Conservation (phyloP, 2,888 invertebrate species). For the Caenorhabditis becei region DNA sequence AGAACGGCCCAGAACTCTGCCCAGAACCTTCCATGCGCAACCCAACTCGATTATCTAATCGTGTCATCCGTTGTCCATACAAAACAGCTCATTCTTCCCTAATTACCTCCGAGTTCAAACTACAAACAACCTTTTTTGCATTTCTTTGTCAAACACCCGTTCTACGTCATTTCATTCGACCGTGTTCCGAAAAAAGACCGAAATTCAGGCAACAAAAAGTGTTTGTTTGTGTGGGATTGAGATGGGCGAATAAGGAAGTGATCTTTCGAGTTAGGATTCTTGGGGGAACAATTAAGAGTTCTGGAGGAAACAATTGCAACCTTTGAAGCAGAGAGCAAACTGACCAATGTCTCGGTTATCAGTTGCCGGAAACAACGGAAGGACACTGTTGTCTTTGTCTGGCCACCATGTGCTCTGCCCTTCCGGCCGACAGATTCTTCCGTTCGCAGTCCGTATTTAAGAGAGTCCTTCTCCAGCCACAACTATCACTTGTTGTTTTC, state of each 20-base stretch:
- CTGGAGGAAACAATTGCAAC: no score
- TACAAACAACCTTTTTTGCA: constrained; percentile 1
- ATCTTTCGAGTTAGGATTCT: neutral
- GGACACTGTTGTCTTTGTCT: constrained; percentile 6
- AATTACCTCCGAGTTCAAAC: constrained; percentile 1
- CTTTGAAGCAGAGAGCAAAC: no score
- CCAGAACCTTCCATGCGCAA: neutral
- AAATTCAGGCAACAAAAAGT: constrained; percentile 6
- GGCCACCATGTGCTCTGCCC: neutral
- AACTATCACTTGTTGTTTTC: neutral
- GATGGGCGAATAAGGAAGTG: neutral
- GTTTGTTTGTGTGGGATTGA: neutral
- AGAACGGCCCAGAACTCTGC: no score
- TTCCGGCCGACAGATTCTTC: constrained; percentile 6
- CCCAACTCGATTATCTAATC: neutral
- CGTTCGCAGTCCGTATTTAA: neutral
- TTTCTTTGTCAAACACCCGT: neutral
- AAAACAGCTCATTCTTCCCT: neutral
- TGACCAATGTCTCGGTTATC: neutral
- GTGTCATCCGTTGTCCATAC: neutral
- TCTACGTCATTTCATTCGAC: neutral
- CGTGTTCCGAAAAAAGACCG: neutral
- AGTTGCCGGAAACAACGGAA: constrained; percentile 7
- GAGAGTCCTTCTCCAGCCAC: neutral
- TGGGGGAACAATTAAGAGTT: neutral